phyloP scores from a whole-genome alignment of 2,113 vertebrate species.

The Callaeas wilsoni region DNA sequence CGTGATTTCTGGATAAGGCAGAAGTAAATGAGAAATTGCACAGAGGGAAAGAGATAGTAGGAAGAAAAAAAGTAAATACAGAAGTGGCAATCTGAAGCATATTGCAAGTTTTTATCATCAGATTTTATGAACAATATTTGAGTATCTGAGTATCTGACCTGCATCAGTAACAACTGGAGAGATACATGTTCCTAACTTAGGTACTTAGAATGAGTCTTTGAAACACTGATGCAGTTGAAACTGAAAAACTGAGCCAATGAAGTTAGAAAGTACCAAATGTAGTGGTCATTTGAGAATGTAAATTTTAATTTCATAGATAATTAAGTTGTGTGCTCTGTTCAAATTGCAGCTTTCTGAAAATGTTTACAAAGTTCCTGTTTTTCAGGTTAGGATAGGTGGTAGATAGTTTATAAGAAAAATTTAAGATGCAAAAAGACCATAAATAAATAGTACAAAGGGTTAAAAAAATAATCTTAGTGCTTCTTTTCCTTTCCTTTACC shows the following conservation, averaged over 20 bases:
- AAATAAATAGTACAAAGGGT: not conserved
- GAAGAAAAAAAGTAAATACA: not conserved
- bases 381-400: not conserved
- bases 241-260: no score
- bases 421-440: not conserved
- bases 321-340: not conserved
- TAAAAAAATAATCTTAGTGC: not conserved
- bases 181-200: not conserved
- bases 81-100: not conserved
- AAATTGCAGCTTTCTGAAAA: not conserved
- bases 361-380: not conserved
- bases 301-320: not conserved
- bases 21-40: not conserved
- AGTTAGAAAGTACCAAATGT: not conserved
- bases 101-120: not conserved
- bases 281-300: not conserved
- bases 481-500: not conserved
- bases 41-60: not conserved
- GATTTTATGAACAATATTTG: not conserved
- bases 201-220: not conserved
- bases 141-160: not conserved
- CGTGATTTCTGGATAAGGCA: not conserved
- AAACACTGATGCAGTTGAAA: not conserved
- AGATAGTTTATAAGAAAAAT: not conserved
- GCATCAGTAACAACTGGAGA: not conserved